phyloP scores from a whole-genome alignment of 2,113 vertebrate species.

The Garra rufa region DNA sequence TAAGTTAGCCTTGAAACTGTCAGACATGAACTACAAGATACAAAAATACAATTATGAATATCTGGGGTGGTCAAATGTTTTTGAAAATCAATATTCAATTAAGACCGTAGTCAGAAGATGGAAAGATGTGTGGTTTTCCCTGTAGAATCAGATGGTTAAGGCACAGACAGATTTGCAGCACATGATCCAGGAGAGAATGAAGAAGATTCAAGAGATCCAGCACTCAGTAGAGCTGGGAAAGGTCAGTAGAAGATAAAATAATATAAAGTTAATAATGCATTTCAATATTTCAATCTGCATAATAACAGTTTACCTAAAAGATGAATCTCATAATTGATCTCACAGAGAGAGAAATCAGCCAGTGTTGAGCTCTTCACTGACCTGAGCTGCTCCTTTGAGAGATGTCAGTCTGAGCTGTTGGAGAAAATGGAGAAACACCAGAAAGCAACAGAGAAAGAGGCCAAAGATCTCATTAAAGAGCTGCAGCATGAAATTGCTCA shows the following conservation, averaged over 20 bases:
- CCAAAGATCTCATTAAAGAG: background rate
- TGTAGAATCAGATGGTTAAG: background rate
- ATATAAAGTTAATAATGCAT: background rate
- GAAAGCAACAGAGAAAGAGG: background rate
- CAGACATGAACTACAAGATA: background rate
- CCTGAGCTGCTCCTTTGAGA: background rate
- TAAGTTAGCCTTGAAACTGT: background rate
- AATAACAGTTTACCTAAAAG: background rate
- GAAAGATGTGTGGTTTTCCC: background rate
- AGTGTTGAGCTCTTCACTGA: background rate
- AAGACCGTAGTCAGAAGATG: background rate
- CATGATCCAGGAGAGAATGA: conserved; percentile 8
- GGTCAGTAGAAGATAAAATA: background rate
- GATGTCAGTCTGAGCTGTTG: background rate
- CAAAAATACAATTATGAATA: background rate
- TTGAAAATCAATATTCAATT: background rate
- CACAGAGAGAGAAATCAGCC: background rate
- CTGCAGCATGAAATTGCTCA: background rate
- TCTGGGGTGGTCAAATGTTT: background rate
- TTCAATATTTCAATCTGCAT: background rate
- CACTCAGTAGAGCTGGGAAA: background rate
- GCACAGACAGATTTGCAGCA: background rate
- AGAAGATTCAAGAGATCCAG: background rate
- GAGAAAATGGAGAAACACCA: background rate
- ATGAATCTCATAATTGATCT: background rate